phyloP scores from a whole-genome alignment of 2,888 invertebrate genomes.

The Pyrgus malvae region DNA sequence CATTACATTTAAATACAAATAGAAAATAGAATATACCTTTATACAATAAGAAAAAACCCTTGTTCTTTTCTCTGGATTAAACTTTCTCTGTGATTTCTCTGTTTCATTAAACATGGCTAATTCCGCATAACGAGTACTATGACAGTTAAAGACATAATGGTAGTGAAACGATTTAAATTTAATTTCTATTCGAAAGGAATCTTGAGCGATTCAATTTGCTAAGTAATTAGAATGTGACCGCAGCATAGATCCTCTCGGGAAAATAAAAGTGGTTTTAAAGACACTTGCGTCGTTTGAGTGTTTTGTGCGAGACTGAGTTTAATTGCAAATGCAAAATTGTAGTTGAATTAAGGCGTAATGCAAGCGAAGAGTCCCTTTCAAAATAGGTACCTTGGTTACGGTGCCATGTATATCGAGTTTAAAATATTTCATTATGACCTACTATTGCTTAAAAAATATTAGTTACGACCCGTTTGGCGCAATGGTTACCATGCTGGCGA shows the following conservation, averaged over 20 bases:
- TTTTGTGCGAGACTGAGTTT: neutral
- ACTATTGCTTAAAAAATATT: no score
- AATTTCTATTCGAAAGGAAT: conserved; percentile 3
- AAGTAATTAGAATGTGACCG: conserved; percentile 13
- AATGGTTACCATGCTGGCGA: no score
- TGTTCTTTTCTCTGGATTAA: no score
- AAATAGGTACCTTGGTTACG: no score
- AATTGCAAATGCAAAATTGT: neutral
- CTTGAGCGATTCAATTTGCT: conserved; percentile 13
- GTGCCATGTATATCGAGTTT: no score
- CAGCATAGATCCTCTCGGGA: neutral
- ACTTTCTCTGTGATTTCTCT: neutral
- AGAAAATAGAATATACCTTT: no score
- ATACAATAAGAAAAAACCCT: no score
- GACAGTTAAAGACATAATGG: conserved; percentile 3
- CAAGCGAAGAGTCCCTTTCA: no score
- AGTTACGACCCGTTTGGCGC: no score
- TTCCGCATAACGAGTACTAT: conserved; percentile 11
- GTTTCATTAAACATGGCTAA: conserved; percentile 10
- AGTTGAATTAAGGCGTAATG: neutral
- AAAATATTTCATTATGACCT: no score
- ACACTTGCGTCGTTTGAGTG: neutral
- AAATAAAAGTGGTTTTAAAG: conserved; percentile 7
- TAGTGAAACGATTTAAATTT: conserved; percentile 6
- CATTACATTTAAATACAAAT: no score